Percentiles rank a stretch among this genome's conserved stretches.
Conservation (phyloP, 2,888 invertebrate species). For the Tethea ocularis region DNA sequence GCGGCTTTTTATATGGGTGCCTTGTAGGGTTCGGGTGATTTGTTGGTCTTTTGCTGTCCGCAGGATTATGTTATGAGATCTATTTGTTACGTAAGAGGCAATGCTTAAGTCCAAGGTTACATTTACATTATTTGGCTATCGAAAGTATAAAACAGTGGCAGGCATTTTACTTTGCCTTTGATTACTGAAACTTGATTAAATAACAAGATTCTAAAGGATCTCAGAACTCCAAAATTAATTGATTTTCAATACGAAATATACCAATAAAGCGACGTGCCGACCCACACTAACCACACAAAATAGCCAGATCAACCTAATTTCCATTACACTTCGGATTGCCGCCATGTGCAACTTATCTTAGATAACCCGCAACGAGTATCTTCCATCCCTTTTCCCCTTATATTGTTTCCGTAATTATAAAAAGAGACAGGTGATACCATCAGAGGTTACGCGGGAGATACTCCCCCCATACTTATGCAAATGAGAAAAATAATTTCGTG, state of each 20-base stretch:
- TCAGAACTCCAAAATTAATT: neutral
- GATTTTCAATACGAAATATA: conserved; percentile 8
- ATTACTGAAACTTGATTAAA: neutral
- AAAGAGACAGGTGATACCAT: conserved; percentile 28
- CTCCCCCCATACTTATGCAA: conserved; percentile 39
- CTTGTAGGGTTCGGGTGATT: conserved; percentile 5
- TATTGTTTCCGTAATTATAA: conserved; percentile 18
- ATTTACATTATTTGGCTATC: neutral
- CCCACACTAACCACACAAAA: conserved; percentile 5
- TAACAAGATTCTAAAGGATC: neutral
- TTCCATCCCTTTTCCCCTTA: conserved; percentile 16
- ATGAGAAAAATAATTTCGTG: conserved; percentile 37
- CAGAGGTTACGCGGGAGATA: conserved; percentile 29
- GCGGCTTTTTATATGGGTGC: conserved; percentile 5
- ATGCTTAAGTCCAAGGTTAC: no score
- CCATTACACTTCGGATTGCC: conserved; percentile 14
- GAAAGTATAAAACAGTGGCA: no score
- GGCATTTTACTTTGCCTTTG: neutral
- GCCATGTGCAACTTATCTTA: conserved; percentile 25
- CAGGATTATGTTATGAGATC: neutral
- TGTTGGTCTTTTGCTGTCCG: neutral
- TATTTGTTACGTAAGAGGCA: neutral
- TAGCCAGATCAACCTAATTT: conserved; percentile 10
- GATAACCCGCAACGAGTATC: conserved; percentile 16
- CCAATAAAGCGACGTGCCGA: conserved; percentile 7